These are phyloP conservation scores for Panzeria rudis DNA, from an alignment of 2,888 invertebrate genomes.

Conservation along the genomic window DNA sequence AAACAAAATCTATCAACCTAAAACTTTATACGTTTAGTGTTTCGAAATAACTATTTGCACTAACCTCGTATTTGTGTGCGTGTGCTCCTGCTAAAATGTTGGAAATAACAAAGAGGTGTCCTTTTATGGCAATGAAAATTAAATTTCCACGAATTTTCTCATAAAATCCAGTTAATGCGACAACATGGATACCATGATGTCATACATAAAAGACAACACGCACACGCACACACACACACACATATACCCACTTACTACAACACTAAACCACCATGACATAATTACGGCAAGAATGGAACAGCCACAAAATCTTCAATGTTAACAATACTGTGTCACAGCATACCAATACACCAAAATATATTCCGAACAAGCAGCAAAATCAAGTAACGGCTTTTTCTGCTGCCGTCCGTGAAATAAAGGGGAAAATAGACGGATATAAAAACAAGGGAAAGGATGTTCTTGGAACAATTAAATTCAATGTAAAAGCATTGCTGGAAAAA, in stretches of 20 bases:
- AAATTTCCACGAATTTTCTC: conserved; percentile 63
- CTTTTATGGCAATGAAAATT: conserved; percentile 61
- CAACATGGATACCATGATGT: conserved; percentile 58
- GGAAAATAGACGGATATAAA: neutral
- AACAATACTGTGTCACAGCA: conserved; percentile 13
- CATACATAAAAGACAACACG: neutral
- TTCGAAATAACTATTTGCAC: neutral
- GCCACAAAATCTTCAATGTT: conserved; percentile 59
- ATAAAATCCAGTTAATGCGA: conserved; percentile 67
- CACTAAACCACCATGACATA: conserved; percentile 25
- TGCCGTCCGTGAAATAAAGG: neutral
- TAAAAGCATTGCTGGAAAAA: conserved; percentile 33
- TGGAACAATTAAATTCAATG: conserved; percentile 62
- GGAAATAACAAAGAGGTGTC: conserved; percentile 26
- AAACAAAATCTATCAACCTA: no score
- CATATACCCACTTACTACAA: neutral
- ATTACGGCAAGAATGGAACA: conserved; percentile 27
- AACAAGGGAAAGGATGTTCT: conserved; percentile 59
- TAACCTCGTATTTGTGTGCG: neutral
- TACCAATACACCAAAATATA: neutral
- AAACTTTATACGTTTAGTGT: no score
- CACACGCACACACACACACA: neutral
- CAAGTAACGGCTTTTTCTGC: neutral
- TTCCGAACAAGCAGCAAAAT: neutral
- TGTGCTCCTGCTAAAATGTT: neutral